Evolutionary conservation across 2,113 vertebrate species (phyloP).

Genomic region (Triplophysa tibetana): DNA sequence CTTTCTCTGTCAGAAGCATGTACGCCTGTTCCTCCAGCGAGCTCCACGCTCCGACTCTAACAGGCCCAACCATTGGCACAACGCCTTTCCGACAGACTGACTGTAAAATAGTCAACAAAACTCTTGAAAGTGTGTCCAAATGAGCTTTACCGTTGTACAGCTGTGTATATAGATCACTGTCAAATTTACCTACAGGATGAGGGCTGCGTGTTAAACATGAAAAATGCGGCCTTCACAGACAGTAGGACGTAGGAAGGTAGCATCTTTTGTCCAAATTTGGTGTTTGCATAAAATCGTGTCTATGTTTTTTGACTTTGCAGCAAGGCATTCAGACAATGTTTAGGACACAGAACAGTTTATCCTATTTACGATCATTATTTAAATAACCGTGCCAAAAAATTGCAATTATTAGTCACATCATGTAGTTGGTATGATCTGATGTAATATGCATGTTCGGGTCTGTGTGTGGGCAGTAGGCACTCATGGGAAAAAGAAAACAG

Average conservation of each 20-base stretch:
- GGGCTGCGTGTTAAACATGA: too few species aligned
- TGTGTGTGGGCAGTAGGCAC: slow-evolving; percentile 24
- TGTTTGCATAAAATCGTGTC: too few species aligned
- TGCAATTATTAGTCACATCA: slow-evolving; percentile 22
- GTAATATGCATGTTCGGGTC: slow-evolving; percentile 37
- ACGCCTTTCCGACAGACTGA: slow-evolving; percentile 78
- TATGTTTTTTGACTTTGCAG: too few species aligned
- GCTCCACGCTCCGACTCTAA: slow-evolving; percentile 76
- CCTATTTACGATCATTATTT: too few species aligned
- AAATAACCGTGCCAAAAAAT: not conserved
- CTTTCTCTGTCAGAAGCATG: slow-evolving; percentile 83
- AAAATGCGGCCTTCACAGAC: too few species aligned
- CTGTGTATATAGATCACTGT: not conserved
- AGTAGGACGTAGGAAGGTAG: too few species aligned
- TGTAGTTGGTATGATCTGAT: slow-evolving; percentile 34
- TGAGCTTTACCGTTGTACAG: not conserved
- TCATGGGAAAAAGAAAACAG: slow-evolving; percentile 25
- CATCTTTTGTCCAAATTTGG: too few species aligned
- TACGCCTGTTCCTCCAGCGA: slow-evolving; percentile 88
- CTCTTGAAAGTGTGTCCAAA: not conserved
- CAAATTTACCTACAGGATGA: too few species aligned
- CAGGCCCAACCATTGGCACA: slow-evolving; percentile 77
- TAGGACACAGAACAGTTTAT: too few species aligned
- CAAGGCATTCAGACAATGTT: too few species aligned
- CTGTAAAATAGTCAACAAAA: slow-evolving; percentile 61